Evolutionary conservation across 2,888 invertebrate species (phyloP), one percentile per base, ranked within the genome.

Genomic region (Calliopum simillimum): DNA sequence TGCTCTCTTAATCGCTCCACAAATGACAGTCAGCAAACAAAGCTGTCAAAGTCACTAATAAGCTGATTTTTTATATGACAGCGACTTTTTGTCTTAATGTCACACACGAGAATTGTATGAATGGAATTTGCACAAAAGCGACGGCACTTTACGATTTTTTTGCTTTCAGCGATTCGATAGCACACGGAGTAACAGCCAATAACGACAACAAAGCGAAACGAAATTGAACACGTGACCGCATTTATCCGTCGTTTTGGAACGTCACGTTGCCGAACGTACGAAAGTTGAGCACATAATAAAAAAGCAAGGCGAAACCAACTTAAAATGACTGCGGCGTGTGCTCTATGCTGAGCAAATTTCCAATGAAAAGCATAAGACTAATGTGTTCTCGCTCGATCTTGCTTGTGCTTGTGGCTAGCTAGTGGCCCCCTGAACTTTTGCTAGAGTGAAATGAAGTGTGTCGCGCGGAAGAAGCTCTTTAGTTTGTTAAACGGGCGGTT

Each of bases 221-320:
- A 61, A 14, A 16, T 12, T 8, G 41, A 59, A 61, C 58, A 59
- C 67, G 58, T 58, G 59, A 67, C 64, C 19, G 49, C 49, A 49
- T 49, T 33, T 43, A n/a, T 59, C 62, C 55, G 69, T 49, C 49
- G 61, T 65, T 72, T 14, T 66, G 63, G 47, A 66, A 62, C 59
- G 16, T 65, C 14, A 11, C 13, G 43, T 61, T 79, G 79, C 78
- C 79, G 80, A 78, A 70, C 58, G 74, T 63, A 74, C 79, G 79
- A 81, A 73, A 79, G 79, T 76, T 75, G 69, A 70, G 69, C 76
- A 71, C 72, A 77, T 76, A 77, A 76, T 77, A 74, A 79, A 72
- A 56, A 47, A 61, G 61, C 64, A 33, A 49, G 23, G 56, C 33
- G 23, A 46, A 16, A 47, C 33, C 33, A 33, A 33, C 33, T 33